Conservation (phyloP, 2,888 invertebrate species). For the Brachypterus glaber region DNA sequence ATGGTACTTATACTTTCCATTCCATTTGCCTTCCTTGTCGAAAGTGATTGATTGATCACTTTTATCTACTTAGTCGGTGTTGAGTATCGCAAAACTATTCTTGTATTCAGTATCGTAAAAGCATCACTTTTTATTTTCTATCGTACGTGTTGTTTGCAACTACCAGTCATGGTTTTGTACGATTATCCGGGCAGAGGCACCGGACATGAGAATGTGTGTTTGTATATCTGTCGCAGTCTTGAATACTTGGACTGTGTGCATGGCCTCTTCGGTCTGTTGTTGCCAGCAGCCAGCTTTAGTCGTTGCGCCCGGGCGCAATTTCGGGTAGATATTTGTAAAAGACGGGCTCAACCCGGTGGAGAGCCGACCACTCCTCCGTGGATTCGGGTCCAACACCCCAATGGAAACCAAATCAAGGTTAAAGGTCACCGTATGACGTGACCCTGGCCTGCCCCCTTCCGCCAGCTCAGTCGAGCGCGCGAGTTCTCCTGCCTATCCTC, state of each 20-base stretch:
- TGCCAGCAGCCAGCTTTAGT: constrained; percentile 28
- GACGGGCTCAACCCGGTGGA: constrained; percentile 26
- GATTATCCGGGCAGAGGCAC: constrained; percentile 19
- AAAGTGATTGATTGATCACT: background rate
- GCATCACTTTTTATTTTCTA: background rate
- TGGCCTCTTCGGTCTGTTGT: constrained; percentile 39
- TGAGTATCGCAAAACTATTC: constrained; percentile 2
- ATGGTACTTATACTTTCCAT: constrained; percentile 60
- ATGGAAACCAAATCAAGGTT: constrained; percentile 77
- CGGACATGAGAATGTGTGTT: constrained; percentile 25
- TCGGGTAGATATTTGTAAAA: constrained; percentile 19
- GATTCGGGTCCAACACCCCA: constrained; percentile 50
- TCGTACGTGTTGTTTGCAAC: constrained; percentile 24
- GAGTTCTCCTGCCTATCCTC: constrained; percentile 29
- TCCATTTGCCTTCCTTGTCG: background rate
- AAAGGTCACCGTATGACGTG: constrained; percentile 65
- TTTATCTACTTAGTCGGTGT: constrained; percentile 12
- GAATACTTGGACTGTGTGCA: constrained; percentile 53
- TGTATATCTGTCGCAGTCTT: constrained; percentile 45
- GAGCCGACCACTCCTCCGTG: constrained; percentile 25
- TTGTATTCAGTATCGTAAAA: background rate
- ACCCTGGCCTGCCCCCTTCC: constrained; percentile 49
- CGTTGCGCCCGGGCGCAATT: constrained; percentile 23
- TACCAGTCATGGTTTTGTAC: constrained; percentile 23
- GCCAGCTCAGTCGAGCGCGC: constrained; percentile 38